Evolutionary conservation across 2,113 vertebrate genomes (phyloP).

Genomic region (Phyllostomus hastatus): DNA sequence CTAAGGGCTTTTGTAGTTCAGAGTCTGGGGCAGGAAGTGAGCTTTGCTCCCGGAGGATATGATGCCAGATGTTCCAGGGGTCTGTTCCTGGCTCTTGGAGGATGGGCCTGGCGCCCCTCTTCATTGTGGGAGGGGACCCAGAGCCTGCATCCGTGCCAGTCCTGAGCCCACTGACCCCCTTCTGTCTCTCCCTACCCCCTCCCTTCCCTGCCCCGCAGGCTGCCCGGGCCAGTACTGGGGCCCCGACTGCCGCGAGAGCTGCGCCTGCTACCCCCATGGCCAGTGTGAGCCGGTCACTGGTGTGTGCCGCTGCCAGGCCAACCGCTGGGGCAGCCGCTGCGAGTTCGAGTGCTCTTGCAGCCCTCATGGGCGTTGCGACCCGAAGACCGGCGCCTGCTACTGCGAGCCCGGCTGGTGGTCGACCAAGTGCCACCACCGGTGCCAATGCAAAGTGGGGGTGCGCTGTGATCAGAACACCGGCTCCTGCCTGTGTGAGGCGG

Average conservation of each 20-base stretch:
- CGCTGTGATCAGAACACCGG: constrained; percentile 87
- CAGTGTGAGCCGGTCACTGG: constrained; percentile 86
- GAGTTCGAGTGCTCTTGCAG: constrained; percentile 86
- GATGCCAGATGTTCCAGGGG: background rate
- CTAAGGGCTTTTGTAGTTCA: background rate
- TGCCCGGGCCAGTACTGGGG: constrained; percentile 95
- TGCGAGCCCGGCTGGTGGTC: constrained; percentile 93
- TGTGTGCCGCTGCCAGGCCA: constrained; percentile 84
- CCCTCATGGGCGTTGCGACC: constrained; percentile 87
- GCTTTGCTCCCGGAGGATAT: background rate
- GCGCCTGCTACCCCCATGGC: constrained; percentile 89
- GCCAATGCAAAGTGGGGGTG: constrained; percentile 81
- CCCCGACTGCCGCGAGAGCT: constrained; percentile 89
- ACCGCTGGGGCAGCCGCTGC: constrained; percentile 89
- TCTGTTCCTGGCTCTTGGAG: background rate
- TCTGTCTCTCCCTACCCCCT: accelerated
- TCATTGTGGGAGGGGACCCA: background rate
- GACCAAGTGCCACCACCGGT: constrained; percentile 81
- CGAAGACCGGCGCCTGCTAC: constrained; percentile 83
- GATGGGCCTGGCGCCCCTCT: background rate
- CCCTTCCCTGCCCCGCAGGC: constrained; percentile 71
- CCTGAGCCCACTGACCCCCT: background rate
- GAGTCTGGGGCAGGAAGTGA: constrained; percentile 2
- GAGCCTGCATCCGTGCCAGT: accelerated
- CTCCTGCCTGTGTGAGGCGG: constrained; percentile 84